Evolutionary conservation across 2,888 invertebrate species (phyloP), one percentile per base, ranked within the genome.

Genomic region (Torymus texanus): DNA sequence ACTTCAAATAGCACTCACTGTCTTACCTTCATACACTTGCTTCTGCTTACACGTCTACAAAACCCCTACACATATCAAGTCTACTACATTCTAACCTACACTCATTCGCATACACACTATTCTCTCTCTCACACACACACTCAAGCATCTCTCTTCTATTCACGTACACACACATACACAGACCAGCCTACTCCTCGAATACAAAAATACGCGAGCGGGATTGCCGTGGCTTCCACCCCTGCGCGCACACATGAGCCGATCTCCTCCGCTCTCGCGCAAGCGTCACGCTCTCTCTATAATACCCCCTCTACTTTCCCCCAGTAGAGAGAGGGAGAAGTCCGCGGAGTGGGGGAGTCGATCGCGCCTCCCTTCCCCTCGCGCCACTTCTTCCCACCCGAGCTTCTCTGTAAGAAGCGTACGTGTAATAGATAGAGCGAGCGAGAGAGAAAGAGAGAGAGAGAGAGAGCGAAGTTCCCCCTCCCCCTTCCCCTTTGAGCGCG

Each of bases 221-320:
- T 75, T 71, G 63, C 76, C 73, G 76, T 62, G 73, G 63, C 72
- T 80, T 80, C 76, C 51, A 79, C 72, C 61, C 71, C 66, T 41
- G 24, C 58, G 53, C 18, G 41, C 11, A 16, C 41, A 4, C n/a
- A 16, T 12, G 21, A 18, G 11, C 24, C 67, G 14, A 16, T 41
- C 29, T 16, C 21, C 29, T 16, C 21, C 24, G 16, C 41, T 16
- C 63, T 14, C 53, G 10, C 61, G 4, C 41, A 8, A 13, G 11
- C 21, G 16, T 16, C 13, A 29, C 16, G 29, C 14, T 10, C 16
- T 21, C 21, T 12, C 11, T 29, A 41, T 29, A 41, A 8, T 41
- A 8, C 41, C 58, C 59, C 14, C 29, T 75, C 53, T 2, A 14
- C 24, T 8, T 41, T 41, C 8, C 41, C 41, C 8, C 41, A 41